Base-by-base conservation (phyloP, 1,140 invertebrate genomes). In the Hormaphis cornu region DNA sequence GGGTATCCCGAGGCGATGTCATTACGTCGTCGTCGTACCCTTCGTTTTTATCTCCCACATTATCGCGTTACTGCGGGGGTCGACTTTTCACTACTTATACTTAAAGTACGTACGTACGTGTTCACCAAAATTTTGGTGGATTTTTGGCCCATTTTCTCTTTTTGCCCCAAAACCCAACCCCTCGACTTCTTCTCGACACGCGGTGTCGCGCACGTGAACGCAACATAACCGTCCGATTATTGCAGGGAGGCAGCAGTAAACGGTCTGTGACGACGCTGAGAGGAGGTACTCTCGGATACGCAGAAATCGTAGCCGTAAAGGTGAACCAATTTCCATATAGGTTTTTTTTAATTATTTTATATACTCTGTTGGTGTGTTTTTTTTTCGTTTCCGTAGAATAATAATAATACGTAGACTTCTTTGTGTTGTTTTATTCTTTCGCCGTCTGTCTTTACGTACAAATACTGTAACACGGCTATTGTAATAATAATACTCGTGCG, bases 241-340 rank as follows among this genome's bases (percentile, higher is more conserved):
- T 66, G 20, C 80, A 84, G 83, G 81, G 81, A 80, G 91, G 90
- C 77, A 85, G 94, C 82, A 66, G 61, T 66, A 95, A 95, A 84
- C 84, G 92, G 81, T 94, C 91, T 74, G 91, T 95, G 81, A 93
- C 91, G 74, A 90, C 89, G 73, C 83, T 91, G 75, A 83, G 88
- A 77, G 89, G 89, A 76, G 89, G 89, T 74, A 89, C 89, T 72
- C 83, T 92, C 77, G 90, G 90, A 76, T 91, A 90, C 81, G 91
- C 92, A 73, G 91, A 95, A 85, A 93, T 95, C 81, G 91, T 95
- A 81, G 91, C 91, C 78, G 89, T 95, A 74, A 95, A 95, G 92
- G 92, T 95, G 83, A 82, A 53, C 26, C 44, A n/a, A 48, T 40
- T 37, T 58, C 54, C 20, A 58, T 58, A 40, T 58, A 58, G 54